phyloP scores from a whole-genome alignment of 1,140 invertebrate species.

The Nasonia longicornis region DNA sequence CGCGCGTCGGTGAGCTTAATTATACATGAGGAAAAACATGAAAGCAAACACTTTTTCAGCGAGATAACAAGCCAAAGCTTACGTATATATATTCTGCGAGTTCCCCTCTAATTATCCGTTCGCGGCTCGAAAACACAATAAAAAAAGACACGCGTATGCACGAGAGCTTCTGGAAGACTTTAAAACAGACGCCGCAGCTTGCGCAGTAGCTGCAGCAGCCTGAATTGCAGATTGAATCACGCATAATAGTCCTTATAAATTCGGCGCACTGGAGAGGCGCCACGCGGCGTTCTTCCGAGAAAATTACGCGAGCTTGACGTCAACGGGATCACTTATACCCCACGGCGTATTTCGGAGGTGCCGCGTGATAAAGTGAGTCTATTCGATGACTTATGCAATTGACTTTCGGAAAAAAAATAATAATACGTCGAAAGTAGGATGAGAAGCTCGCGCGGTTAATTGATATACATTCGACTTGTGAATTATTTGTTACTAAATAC shows the following conservation, averaged over 20 bases:
- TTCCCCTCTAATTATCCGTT: neutral
- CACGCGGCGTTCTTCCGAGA: neutral
- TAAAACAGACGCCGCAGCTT: neutral
- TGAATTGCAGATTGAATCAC: neutral
- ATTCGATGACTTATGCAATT: neutral
- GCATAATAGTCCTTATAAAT: constrained; percentile 6
- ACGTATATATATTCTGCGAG: neutral
- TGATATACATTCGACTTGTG: neutral
- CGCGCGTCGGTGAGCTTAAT: too few species aligned
- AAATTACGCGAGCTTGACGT: constrained; percentile 30
- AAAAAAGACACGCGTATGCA: neutral
- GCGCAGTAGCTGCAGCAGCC: neutral
- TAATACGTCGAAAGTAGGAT: neutral
- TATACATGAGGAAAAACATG: neutral
- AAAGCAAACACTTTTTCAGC: too few species aligned
- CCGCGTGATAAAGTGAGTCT: neutral
- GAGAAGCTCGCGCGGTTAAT: neutral
- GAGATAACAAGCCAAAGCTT: neutral
- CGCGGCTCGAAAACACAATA: neutral
- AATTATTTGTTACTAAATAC: neutral
- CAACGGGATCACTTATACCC: neutral
- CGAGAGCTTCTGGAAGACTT: neutral
- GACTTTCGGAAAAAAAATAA: neutral
- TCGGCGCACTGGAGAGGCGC: neutral
- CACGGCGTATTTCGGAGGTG: neutral